Evolutionary conservation across 2,888 invertebrate genomes (phyloP).

Genomic region (Cacoxenus indagator): DNA sequence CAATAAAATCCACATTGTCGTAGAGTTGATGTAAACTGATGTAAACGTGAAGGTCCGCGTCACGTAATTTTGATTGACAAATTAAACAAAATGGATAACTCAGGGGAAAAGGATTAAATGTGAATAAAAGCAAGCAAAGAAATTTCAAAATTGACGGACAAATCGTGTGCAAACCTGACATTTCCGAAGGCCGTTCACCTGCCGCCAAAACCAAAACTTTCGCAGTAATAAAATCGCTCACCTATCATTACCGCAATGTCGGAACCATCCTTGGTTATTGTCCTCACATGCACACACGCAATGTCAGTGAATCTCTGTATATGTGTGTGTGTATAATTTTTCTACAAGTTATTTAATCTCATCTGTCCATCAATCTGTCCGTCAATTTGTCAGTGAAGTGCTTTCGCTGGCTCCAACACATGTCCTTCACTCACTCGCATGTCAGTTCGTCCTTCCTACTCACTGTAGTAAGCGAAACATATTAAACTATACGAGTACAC

Average conservation of each 20-base stretch:
- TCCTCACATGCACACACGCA: constrained; percentile 29
- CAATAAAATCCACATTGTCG: too few species aligned
- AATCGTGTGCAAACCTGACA: not conserved
- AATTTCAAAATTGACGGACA: not conserved
- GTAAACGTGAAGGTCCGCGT: constrained; percentile 31
- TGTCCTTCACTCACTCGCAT: constrained; percentile 25
- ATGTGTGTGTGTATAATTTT: constrained; percentile 43
- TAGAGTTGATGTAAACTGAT: too few species aligned
- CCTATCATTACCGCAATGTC: not conserved
- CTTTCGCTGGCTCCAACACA: constrained; percentile 22
- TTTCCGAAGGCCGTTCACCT: not conserved
- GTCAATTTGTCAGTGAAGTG: constrained; percentile 67
- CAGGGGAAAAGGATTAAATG: not conserved
- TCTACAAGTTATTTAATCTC: constrained; percentile 70
- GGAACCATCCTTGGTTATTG: constrained; percentile 32
- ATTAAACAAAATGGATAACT: constrained; percentile 34
- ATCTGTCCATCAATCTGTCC: constrained; percentile 71
- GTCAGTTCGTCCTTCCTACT: constrained; percentile 7
- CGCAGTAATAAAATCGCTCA: constrained; percentile 9
- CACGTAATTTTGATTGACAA: constrained; percentile 63
- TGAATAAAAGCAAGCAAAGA: constrained; percentile 30
- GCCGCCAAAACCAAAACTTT: constrained; percentile 24
- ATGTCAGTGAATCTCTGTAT: constrained; percentile 8
- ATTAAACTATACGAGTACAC: constrained; percentile 17
- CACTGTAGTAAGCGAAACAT: constrained; percentile 20